Base-by-base conservation (phyloP, 2,888 invertebrate genomes). In the Aspidiotus rigidus region DNA sequence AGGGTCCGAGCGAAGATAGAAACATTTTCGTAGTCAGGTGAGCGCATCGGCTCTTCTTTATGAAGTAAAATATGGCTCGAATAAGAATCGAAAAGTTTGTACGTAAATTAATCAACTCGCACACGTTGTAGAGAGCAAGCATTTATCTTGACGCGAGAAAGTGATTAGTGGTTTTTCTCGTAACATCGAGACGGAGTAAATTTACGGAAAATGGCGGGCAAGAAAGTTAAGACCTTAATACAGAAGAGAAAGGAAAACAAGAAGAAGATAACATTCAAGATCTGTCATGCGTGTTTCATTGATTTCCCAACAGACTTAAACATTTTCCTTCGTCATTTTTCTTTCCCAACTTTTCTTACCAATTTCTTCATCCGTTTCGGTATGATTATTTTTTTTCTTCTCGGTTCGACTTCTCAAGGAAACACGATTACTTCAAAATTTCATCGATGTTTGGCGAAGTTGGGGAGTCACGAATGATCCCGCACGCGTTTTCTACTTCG, bases 271-370 rank as follows among this genome's bases (percentile, higher is more conserved):
- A 54, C 54, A 54, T 49, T 57, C 66, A 44, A 66, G 66, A 44
- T 66, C 66, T 66, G 66, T 66, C 66, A 66, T 66, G 66, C 66
- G 66, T 66, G 66, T 66, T 66, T 59, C 42, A 59, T 59, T 66
- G 66, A 66, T 66, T 66, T 66, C 66, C 66, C 66, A 66, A 66
- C 59, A 66, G 66, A 66, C 66, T 59, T 66, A 59, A 57, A 66
- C 59, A 49, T 59, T 28, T 66, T 66, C 66, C 66, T 59, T 66
- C 56, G 59, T 59, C 59, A 57, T 59, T 66, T 66, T 66, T 66
- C 59, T 59, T 66, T 66, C n/a, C 66, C 49, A 66, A 66, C 57
- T 66, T 66, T 64, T 66, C 66, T 55, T 49, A 59, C 66, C 66
- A 66, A 66, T 66, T 66, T 66, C 59, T 66, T 66, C 66, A 66